These are phyloP conservation scores for Tetramorium parvispinum DNA, from an alignment of 1,140 invertebrate genomes.

Conservation along the genomic window DNA sequence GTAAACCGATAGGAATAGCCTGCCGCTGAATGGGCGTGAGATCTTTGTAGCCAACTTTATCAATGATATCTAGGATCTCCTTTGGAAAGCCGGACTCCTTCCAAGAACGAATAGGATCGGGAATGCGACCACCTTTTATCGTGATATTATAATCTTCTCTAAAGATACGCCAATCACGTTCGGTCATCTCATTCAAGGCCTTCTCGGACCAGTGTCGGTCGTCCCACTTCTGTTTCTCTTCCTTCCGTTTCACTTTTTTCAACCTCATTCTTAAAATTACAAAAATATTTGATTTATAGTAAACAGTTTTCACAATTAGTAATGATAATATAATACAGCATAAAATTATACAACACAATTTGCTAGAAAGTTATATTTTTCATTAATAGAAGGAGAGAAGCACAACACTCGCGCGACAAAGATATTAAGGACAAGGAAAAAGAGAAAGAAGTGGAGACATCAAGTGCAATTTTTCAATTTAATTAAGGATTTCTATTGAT, in stretches of 20 bases:
- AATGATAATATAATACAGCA: neutral
- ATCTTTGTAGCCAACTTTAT: conserved; percentile 98
- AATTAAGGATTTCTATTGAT: neutral
- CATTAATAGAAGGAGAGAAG: conserved; percentile 77
- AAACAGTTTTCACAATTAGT: neutral
- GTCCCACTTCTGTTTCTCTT: conserved; percentile 99
- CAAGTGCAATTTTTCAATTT: conserved; percentile 84
- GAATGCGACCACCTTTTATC: conserved; percentile 98
- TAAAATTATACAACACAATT: neutral
- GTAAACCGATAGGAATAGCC: conserved; percentile 99
- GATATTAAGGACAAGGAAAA: conserved; percentile 93
- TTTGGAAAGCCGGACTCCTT: conserved; percentile 96
- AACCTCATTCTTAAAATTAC: conserved; percentile 89
- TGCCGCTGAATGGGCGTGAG: conserved; percentile 99
- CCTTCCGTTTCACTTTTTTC: conserved; percentile 97
- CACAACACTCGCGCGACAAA: conserved; percentile 84
- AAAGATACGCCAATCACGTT: conserved; percentile 99
- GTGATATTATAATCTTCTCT: conserved; percentile 99
- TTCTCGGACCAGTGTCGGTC: conserved; percentile 99
- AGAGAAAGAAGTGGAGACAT: conserved; percentile 97
- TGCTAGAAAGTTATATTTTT: neutral
- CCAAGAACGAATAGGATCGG: conserved; percentile 98
- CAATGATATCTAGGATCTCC: conserved; percentile 97
- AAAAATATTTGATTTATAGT: conserved; percentile 4
- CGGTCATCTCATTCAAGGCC: conserved; percentile 97